Conservation (phyloP, 2,113 vertebrate genomes). For the Sigmodon hispidus region DNA sequence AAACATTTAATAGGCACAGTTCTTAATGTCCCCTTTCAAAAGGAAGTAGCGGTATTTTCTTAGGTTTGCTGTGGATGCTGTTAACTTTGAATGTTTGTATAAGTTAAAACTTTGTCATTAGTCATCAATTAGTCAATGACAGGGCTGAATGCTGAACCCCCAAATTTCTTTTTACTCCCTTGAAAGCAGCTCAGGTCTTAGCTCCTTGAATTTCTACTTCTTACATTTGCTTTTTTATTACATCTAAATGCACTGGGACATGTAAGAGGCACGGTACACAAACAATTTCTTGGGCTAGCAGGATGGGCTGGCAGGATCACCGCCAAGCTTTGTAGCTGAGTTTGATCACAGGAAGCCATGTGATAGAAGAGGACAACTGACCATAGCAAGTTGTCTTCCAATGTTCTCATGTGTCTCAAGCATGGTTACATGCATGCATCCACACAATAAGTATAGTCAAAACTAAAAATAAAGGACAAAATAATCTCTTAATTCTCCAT, state of each 20-base stretch:
- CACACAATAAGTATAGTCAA: background rate
- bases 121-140: background rate
- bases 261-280: background rate
- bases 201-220: background rate
- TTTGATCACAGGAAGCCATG: background rate
- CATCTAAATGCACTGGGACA: background rate
- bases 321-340: background rate
- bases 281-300: background rate
- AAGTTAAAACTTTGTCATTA: slow-evolving; percentile 7
- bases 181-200: background rate
- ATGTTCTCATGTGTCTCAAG: too few relatives aligned
- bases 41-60: background rate
- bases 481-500: background rate
- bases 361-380: background rate
- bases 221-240: background rate
- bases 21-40: background rate
- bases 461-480: background rate
- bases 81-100: background rate
- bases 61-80: background rate
- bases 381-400: background rate
- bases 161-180: background rate
- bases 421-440: background rate
- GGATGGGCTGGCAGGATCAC: background rate
- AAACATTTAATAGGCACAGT: slow-evolving; percentile 18
- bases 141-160: background rate